Evolutionary conservation across 2,888 invertebrate genomes (phyloP), one percentile per base, ranked within the genome.

Genomic region (Cataglyphis albicans): DNA sequence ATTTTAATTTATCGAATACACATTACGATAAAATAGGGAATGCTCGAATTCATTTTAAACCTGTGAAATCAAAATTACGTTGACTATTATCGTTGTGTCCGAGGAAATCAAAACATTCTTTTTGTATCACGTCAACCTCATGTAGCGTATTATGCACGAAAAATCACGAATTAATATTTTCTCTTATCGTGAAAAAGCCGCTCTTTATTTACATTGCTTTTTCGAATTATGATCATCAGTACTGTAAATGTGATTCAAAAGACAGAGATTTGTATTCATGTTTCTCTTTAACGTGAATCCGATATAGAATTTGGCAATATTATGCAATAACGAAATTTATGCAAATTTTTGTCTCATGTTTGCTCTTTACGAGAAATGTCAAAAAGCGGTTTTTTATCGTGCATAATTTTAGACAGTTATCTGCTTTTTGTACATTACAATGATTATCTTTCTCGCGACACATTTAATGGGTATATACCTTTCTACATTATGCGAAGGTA

Each of bases 171-270:
- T 76, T 29, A 32, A 78, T 78, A 63, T 83, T 72, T 41, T 38
- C 21, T 35, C n/a, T 61, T 63, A n/a, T 65, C 74, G 63, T 55
- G 61, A 81, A 82, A 83, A 1, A 52, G 29, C 64, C 70, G 64
- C 64, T 72, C 59, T 76, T 67, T 70, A 67, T 61, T 80, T 67
- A 65, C 59, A 82, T 70, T 81, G 55, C 82, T 88, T 87, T 85
- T 84, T 78, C 75, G 75, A 85, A 81, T 85, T 75, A 85, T 83
- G 85, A 88, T 87, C 85, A 92, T 92, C 93, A 92, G 93, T 93
- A 93, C 92, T 93, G 89, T 92, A 92, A 91, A 86, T 48, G 89
- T 92, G 89, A 91, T 91, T 78, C 41, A 12, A 85, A 74, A 44
- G 63, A 73, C 57, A n/a, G 65, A 81, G 29, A 83, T 52, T 52